Percentiles rank a stretch among this genome's conserved stretches.
These are phyloP conservation scores for Leptobrachium leishanense DNA, from an alignment of 2,113 vertebrate genomes.

Conservation along the genomic window DNA sequence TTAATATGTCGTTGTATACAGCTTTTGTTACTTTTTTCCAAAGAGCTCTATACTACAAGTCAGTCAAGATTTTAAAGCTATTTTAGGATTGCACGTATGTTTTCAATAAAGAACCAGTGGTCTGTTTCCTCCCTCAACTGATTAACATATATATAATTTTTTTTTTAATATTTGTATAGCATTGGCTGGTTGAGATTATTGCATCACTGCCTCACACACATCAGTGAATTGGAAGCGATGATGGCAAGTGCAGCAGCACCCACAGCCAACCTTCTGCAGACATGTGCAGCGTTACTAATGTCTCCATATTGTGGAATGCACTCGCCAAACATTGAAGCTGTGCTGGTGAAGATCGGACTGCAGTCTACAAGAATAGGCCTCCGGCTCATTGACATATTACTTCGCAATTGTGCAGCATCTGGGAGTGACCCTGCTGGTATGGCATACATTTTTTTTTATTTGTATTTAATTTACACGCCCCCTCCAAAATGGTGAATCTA, in stretches of 20 bases:
- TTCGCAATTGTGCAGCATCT: constrained; percentile 94
- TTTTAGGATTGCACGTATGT: no score
- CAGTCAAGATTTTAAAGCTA: no score
- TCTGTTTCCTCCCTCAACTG: no score
- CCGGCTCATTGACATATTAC: constrained; percentile 94
- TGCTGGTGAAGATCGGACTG: constrained; percentile 95
- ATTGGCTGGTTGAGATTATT: constrained; percentile 96
- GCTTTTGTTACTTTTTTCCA: no score
- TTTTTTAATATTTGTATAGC: constrained; percentile 63
- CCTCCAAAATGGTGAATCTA: no score
- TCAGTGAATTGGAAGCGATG: constrained; percentile 94
- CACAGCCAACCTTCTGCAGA: constrained; percentile 95
- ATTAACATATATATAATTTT: background rate
- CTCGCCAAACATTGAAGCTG: constrained; percentile 96
- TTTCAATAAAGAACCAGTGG: no score
- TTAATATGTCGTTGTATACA: no score
- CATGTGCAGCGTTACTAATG: constrained; percentile 94
- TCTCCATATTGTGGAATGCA: constrained; percentile 99
- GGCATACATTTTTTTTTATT: constrained; percentile 17
- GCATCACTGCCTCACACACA: constrained; percentile 97
- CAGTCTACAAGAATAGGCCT: constrained; percentile 95
- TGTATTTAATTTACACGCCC: background rate
- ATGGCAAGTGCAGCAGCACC: constrained; percentile 97
- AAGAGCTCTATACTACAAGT: no score
- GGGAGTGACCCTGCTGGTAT: constrained; percentile 94